Conservation (phyloP, 2,113 vertebrate genomes). For the Planiliza haematocheilus region DNA sequence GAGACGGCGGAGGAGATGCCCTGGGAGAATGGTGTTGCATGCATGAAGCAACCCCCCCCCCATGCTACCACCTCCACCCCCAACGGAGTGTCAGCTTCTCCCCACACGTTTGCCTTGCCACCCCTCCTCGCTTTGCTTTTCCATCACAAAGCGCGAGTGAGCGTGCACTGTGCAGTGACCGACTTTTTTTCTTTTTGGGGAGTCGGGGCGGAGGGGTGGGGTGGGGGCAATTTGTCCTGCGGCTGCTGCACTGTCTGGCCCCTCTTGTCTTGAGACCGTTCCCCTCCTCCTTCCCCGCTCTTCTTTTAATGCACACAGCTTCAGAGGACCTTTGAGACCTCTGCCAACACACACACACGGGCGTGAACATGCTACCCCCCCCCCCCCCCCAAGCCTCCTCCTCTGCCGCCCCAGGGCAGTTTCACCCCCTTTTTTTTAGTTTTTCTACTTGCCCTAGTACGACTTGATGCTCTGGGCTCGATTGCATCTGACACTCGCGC, state of each 20-base stretch:
- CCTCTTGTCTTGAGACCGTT: conserved; percentile 67
- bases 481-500: conserved; percentile 69
- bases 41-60: no score
- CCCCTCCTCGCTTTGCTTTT: conserved; percentile 32
- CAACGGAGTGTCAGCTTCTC: conserved; percentile 53
- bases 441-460: conserved; percentile 29
- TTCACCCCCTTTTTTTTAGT: conserved; percentile 20
- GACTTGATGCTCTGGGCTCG: conserved; percentile 44
- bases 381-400: not conserved
- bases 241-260: conserved; percentile 77
- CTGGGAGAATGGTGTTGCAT: conserved; percentile 59
- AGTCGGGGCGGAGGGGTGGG: not conserved
- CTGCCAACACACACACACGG: conserved; percentile 61
- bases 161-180: conserved; percentile 72
- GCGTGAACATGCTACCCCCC: conserved; percentile 39
- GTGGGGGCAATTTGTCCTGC: conserved; percentile 67
- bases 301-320: conserved; percentile 1
- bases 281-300: conserved; percentile 13
- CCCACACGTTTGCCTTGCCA: conserved; percentile 29
- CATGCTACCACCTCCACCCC: conserved; percentile 39
- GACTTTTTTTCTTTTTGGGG: conserved; percentile 64
- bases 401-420: conserved; percentile 47
- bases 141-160: conserved; percentile 71
- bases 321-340: conserved; percentile 46
- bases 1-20: conserved; percentile 68